These are phyloP conservation scores for Ceyx erithaca DNA, from an alignment of 2,797 vertebrate species.

Conservation along the genomic window DNA sequence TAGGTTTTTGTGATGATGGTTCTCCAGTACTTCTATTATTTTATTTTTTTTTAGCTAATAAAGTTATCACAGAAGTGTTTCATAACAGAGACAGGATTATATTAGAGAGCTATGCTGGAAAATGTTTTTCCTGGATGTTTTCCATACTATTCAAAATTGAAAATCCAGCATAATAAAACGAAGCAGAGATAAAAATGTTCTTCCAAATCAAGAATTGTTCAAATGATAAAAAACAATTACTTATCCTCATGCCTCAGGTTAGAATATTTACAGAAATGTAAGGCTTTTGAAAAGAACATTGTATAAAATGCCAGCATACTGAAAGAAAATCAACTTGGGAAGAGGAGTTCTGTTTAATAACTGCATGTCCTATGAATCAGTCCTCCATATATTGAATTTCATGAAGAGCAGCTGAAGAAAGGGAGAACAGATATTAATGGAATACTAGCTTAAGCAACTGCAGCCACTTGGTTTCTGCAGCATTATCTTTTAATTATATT, in stretches of 20 bases:
- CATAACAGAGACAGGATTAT: background rate
- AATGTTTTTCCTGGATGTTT: background rate
- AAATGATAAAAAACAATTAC: background rate
- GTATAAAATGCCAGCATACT: background rate
- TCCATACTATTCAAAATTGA: background rate
- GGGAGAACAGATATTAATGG: background rate
- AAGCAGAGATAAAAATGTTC: background rate
- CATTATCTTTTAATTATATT: slow-evolving; percentile 38
- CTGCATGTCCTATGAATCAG: background rate
- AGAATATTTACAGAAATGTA: background rate
- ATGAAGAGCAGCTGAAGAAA: background rate
- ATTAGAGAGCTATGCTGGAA: background rate
- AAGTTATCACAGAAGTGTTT: background rate
- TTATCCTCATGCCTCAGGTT: background rate
- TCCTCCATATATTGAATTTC: background rate
- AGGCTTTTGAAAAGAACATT: background rate
- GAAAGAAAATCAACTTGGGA: slow-evolving; percentile 6
- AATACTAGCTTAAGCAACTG: background rate
- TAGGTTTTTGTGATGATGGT: background rate
- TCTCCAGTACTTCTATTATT: background rate
- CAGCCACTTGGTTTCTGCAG: background rate
- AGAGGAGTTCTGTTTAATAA: background rate
- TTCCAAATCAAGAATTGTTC: background rate
- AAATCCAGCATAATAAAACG: background rate
- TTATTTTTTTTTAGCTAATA: background rate